Percentiles rank a stretch among this genome's conserved stretches.
Evolutionary conservation across 2,888 invertebrate species (phyloP).

Genomic region (Artemia sinica): DNA sequence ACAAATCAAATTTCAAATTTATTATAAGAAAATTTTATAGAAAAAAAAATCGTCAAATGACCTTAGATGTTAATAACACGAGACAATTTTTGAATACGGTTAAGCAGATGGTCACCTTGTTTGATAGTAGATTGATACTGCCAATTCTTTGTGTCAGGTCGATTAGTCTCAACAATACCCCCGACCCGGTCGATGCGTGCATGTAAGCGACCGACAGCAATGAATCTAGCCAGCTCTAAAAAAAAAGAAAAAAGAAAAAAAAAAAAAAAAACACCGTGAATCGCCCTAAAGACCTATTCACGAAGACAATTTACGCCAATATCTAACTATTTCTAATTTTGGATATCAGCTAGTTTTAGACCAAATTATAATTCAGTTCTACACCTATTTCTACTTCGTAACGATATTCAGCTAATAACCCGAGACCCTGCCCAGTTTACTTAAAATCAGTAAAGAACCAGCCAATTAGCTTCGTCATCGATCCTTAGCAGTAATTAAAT

Average conservation of each 20-base stretch:
- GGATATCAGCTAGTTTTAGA: no score
- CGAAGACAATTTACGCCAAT: background rate
- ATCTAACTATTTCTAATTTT: background rate
- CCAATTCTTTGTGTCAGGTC: slow-evolving; percentile 74
- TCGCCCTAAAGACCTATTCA: background rate
- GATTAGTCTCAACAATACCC: slow-evolving; percentile 85
- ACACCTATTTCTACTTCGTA: no score
- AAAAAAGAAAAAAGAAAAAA: slow-evolving; percentile 26
- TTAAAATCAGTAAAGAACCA: no score
- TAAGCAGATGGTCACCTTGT: slow-evolving; percentile 90
- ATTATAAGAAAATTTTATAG: no score
- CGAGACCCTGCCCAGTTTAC: no score
- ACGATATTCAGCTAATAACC: no score
- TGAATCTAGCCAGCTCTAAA: slow-evolving; percentile 66
- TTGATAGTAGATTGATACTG: slow-evolving; percentile 94
- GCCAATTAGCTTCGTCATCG: no score
- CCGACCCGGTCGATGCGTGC: slow-evolving; percentile 95
- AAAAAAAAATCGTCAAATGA: background rate
- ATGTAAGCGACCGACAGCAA: slow-evolving; percentile 87
- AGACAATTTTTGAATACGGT: slow-evolving; percentile 93
- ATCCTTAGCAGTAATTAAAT: no score
- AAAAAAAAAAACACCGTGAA: slow-evolving; percentile 10
- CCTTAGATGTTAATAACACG: slow-evolving; percentile 90
- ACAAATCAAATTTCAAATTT: no score
- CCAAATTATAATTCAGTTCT: no score